Evolutionary conservation across 1,140 invertebrate species (phyloP), one percentile per base, ranked within the genome.

Genomic region (Cherax quadricarinatus): DNA sequence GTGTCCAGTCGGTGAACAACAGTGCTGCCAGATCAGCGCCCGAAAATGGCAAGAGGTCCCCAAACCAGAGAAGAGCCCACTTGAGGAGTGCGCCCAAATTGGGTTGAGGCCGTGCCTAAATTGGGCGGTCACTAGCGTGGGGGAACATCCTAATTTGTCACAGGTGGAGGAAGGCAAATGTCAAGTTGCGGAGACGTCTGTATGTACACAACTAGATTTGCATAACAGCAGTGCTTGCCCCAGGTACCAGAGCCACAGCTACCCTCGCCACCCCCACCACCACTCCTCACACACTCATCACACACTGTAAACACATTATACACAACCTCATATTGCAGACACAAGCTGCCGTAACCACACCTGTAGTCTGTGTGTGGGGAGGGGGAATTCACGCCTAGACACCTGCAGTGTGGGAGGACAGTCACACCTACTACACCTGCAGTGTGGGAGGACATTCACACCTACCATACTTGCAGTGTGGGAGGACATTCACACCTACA

Each of bases 111-210:
- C 62, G 85, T 86, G 62, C 12, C 41, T 12, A 41, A 70, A 86
- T 30, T 51, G 41, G 30, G 41, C 21, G 48, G 62, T 75, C 14
- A 51, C 66, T n/a, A 49, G 62, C 49, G 66, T 75, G 70, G 30
- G 30, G 78, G 41, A 91, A 91, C 90, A 91, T 70, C 83, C 57
- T 91, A 91, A 91, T 91, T 91, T 91, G 90, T 91, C 90, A 91
- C 90, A 91, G 90, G 85, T 87, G 90, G 90, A 91, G 84, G 51
- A 70, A 81, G 84, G 87, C 90, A 91, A 91, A 86, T 91, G 90
- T 87, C 90, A 16, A 57, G 79, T 57, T 57, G 21, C 75, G 85
- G 41, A 66, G 73, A 86, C 90, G 90, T 86, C 90, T 91, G 90
- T 86, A 80, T 70, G 51, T 48, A 82, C 90, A 73, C 78, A 81